Evolutionary conservation across 1,140 invertebrate genomes (phyloP), one percentile per base, ranked within the genome.

Genomic region (Drosophila pectinifera): DNA sequence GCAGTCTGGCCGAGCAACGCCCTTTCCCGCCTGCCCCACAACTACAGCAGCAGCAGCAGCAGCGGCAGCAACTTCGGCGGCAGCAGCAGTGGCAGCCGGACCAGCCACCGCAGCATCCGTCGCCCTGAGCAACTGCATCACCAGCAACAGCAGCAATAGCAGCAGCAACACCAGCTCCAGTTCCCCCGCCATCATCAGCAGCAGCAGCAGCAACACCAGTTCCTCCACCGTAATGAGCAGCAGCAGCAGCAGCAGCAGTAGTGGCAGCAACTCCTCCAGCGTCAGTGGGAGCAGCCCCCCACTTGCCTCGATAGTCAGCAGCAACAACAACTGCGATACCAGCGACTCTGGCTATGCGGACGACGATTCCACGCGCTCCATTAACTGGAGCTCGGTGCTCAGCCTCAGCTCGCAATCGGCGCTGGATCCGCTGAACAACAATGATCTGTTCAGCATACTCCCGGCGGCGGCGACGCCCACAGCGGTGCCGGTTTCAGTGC

Each of bases 311-410:
- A 34, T 24, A 48, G 24, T 31, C 31, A 39, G 43, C 43, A 70
- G 28, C 31, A 68, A 34, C 53, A 59, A 20, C 5, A 75, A 51
- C 53, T 62, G 95, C 95, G 92, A 94, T 16, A 84, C 84, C 20
- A 89, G 94, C 13, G 96, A 96, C 91, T 96, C 96, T 1, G 95
- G 96, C 53, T 95, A 96, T 91, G 95, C 95, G 78, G 96, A 96
- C 88, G 96, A 96, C 78, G 96, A 96, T 91, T 94, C 94, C 42
- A 94, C 94, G 18, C 94, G 96, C 49, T 95, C 95, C 67, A 97
- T 98, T 91, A 97, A 97, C 92, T 98, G 97, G 97, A 96, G 97
- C 82, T 97, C 96, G 31, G 97, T 98, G 74, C 94, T 98, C 39
- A 97, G 96, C 81, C 94, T 98, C 14, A 96, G 96, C 61, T 96